Base-by-base conservation (phyloP, 2,888 invertebrate species). In the Orchestes rusci region DNA sequence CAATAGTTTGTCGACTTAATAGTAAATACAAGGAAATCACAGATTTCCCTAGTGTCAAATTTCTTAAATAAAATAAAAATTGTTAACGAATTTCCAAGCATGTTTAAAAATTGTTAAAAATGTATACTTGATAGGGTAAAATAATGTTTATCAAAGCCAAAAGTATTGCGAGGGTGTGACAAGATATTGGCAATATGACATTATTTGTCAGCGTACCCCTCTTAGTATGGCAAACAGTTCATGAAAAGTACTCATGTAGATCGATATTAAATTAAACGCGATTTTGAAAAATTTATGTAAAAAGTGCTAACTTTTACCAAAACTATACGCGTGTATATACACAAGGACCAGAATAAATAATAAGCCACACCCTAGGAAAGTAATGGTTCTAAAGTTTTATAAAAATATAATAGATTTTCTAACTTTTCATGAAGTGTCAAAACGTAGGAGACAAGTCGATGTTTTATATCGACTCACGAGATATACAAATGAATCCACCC, bases 21-120 rank as follows among this genome's bases (percentile, higher is more conserved):
- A 12, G 10, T 20, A 43, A 29, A 43, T n/a, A 17, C 13, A n/a
- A 28, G 31, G 16, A 30, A 45, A 45, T 45, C 40, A 41, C 42
- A 42, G 46, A 46, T 46, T 38, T n/a, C 18, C 28, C 38, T 46
- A 46, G 46, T 46, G 46, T 46, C 46, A 46, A 42, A 46, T 46
- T 46, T 17, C 46, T 46, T 41, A 46, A 46, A 46, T 36, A 34
- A 41, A 39, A 45, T 41, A 17, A 45, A 45, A 31, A 29, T 46
- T 46, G 46, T 46, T 46, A 20, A 37, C 31, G 18, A 38, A 38
- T 45, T 33, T 31, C 16, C 29, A 45, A 44, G 17, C 19, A 4
- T 40, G 35, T 45, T 30, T 45, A 39, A 45, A 40, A 31, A 45
- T 35, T 45, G 40, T 45, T 37, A 23, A 43, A 40, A 32, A 23